Evolutionary conservation across 2,797 vertebrate genomes (phyloP), one percentile per base, ranked within the genome.

Genomic region (Perodicticus potto): DNA sequence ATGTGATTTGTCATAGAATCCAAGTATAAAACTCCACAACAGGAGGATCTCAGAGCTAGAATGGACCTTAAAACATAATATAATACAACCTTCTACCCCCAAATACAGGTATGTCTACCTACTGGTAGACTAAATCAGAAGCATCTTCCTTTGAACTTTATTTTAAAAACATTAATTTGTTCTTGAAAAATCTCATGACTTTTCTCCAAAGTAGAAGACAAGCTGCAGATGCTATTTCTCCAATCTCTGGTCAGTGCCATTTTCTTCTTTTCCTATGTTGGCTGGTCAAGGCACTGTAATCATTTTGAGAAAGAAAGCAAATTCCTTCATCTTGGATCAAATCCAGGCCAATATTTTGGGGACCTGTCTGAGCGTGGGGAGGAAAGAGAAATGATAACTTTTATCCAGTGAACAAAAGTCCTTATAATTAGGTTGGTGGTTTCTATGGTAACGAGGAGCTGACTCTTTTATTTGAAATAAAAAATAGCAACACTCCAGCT

Each of bases 381-480:
- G 96, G 96, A 96, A 96, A 97, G 70, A 97, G 94, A 94, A 98
- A 98, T 95, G 95, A 95, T 85, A 97, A 96, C 97, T 98, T 98
- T 97, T 98, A 97, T 98, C 95, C 97, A 97, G 95, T 97, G 98
- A 98, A 98, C 98, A 97, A 98, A 98, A 98, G 97, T 98, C 98
- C 98, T 98, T 97, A 97, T 98, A 98, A 98, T 99, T 99, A 98
- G 98, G 98, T 98, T 98, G 97, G 98, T 98, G 97, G 98, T 99
- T 99, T 98, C 98, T 97, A 98, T 73, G 97, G 98, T 97, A 98
- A 99, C 98, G 10, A 98, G 97, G 97, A 96, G 97, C 97, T 97
- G 97, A 98, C 97, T 98, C 98, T 98, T 98, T 98, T 97, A 98
- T 87, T 94, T 97, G 98, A 98, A 98, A 98, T 97, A 98, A 97